A percentile compares a stretch with the other conserved stretches of the same genome.
These are phyloP conservation scores for Neolamprologus longior DNA, from an alignment of 2,113 vertebrate species.

Conservation along the genomic window DNA sequence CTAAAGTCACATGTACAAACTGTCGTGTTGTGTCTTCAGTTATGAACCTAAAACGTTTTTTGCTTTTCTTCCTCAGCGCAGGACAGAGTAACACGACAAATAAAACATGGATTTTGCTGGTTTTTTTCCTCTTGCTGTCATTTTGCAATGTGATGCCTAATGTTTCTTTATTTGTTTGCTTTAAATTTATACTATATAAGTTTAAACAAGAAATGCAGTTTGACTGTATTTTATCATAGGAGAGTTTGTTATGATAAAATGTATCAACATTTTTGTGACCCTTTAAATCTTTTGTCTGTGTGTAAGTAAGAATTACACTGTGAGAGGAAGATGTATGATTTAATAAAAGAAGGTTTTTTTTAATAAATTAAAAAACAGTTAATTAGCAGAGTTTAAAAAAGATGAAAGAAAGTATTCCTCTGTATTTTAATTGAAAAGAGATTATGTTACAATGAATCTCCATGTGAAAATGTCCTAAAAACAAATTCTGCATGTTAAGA, in stretches of 20 bases:
- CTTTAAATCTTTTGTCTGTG: not conserved
- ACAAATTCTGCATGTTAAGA: not conserved
- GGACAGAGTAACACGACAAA: accelerated
- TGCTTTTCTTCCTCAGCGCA: accelerated
- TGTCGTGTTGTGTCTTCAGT: not conserved
- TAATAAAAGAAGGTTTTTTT: too few species aligned
- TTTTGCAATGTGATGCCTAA: not conserved
- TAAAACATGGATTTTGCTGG: accelerated
- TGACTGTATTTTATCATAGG: accelerated
- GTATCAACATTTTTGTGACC: accelerated
- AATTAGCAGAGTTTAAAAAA: accelerated
- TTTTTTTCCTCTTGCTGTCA: not conserved
- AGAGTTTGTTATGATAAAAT: not conserved
- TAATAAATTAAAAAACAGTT: not conserved
- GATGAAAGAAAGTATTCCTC: not conserved
- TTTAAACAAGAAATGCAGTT: not conserved
- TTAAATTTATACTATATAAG: accelerated
- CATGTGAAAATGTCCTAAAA: accelerated
- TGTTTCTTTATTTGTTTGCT: not conserved
- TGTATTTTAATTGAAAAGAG: not conserved
- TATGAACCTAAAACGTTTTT: accelerated
- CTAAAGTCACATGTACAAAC: too few species aligned
- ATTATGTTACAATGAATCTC: not conserved
- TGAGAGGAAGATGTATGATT: accelerated
- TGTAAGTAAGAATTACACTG: too few species aligned